These are phyloP conservation scores for Oscheius sp. DNA, from an alignment of 2,888 invertebrate genomes.

Conservation along the genomic window DNA sequence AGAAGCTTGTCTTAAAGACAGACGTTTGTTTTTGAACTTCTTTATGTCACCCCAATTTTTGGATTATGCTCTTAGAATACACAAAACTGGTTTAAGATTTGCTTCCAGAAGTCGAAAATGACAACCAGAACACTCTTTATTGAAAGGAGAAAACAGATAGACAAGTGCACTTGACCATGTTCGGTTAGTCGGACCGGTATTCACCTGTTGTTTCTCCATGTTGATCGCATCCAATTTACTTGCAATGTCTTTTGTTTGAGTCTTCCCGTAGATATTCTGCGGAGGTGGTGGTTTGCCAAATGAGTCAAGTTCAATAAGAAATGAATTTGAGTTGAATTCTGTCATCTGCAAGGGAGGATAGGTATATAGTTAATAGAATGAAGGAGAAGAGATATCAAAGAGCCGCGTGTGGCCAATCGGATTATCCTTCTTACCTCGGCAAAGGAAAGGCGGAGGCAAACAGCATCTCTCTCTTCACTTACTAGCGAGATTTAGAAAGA, in stretches of 20 bases:
- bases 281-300: conserved; percentile 32
- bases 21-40: no score
- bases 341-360: conserved; percentile 19
- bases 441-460: no score
- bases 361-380: neutral
- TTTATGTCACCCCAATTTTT: no score
- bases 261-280: conserved; percentile 23
- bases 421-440: conserved; percentile 26
- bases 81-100: conserved; percentile 6
- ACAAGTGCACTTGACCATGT: conserved; percentile 22
- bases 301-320: conserved; percentile 31
- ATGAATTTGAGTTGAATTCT: conserved; percentile 32
- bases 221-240: conserved; percentile 29
- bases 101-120: conserved; percentile 1
- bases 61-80: no score
- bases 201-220: conserved; percentile 8
- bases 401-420: conserved; percentile 11
- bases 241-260: conserved; percentile 17
- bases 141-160: neutral
- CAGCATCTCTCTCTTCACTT: no score
- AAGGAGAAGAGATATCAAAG: conserved; percentile 2
- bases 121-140: neutral
- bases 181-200: conserved; percentile 16
- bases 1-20: no score
- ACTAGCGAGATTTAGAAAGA: no score